Evolutionary conservation across 1,140 invertebrate genomes (phyloP).

Genomic region (Papilio helenus): DNA sequence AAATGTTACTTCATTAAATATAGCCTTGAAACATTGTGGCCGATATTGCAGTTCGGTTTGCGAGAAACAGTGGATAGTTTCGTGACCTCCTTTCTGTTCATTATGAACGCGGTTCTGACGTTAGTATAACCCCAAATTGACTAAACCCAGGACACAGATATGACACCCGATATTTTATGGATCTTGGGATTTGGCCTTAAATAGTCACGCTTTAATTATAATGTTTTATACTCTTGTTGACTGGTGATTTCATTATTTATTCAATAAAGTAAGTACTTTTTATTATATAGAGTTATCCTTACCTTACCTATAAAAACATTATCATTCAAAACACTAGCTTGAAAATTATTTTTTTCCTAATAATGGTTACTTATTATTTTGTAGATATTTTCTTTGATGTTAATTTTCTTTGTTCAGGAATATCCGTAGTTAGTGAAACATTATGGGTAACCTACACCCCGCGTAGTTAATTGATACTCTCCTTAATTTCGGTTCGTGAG

Average conservation of each 20-base stretch:
- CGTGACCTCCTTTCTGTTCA: constrained; percentile 37
- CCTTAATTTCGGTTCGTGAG: constrained; percentile 37
- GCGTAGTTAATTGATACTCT: constrained; percentile 36
- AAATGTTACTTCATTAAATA: neutral
- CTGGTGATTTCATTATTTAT: no score
- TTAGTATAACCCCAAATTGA: neutral
- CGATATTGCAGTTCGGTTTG: constrained; percentile 22
- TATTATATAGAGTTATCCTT: no score
- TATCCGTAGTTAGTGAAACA: neutral
- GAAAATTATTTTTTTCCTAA: neutral
- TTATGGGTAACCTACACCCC: neutral
- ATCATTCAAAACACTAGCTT: no score
- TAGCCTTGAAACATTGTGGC: constrained; percentile 30
- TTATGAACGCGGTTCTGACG: constrained; percentile 27
- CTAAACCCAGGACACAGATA: neutral
- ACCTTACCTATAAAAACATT: no score
- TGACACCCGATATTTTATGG: neutral
- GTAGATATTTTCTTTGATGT: no score
- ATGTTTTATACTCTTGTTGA: no score
- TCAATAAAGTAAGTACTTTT: no score
- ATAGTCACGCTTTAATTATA: no score
- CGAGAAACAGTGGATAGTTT: constrained; percentile 29
- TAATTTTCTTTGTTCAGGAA: neutral
- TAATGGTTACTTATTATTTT: no score
- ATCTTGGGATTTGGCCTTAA: no score